Evolutionary conservation across 2,888 invertebrate genomes (phyloP).

Genomic region (Tachina lurida): DNA sequence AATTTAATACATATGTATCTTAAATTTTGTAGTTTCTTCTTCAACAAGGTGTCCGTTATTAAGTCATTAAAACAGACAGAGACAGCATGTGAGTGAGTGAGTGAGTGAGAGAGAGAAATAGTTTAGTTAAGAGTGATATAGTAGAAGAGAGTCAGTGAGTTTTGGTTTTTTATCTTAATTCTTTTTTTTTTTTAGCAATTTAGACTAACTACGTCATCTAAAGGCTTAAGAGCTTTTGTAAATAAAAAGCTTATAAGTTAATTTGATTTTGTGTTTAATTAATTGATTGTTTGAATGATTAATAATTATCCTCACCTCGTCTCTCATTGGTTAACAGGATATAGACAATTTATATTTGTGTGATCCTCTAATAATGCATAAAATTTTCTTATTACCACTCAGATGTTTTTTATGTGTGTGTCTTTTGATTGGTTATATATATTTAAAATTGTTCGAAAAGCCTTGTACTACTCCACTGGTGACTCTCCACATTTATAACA

Average conservation of each 20-base stretch:
- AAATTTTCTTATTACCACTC: constrained; percentile 69
- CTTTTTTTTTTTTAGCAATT: constrained; percentile 62
- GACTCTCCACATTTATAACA: constrained; percentile 64
- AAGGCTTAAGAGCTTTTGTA: constrained; percentile 66
- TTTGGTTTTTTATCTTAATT: constrained; percentile 34
- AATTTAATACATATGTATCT: constrained; percentile 23
- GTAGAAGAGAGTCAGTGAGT: constrained; percentile 71
- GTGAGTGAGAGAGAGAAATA: constrained; percentile 57
- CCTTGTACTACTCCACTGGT: constrained; percentile 66
- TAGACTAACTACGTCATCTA: constrained; percentile 70
- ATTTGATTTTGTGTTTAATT: constrained; percentile 66
- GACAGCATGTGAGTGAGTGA: constrained; percentile 50
- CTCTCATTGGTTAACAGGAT: constrained; percentile 72
- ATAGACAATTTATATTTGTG: constrained; percentile 68
- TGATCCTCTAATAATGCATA: constrained; percentile 70
- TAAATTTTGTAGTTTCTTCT: constrained; percentile 53
- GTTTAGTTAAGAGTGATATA: constrained; percentile 62
- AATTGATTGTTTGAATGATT: constrained; percentile 60
- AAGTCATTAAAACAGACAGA: constrained; percentile 56
- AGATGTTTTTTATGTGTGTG: constrained; percentile 66
- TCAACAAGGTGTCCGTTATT: constrained; percentile 34
- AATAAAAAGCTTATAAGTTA: constrained; percentile 71
- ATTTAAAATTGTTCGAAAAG: constrained; percentile 47
- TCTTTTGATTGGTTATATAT: constrained; percentile 44
- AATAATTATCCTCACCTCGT: constrained; percentile 73